These are phyloP conservation scores for Epinotia demarniana DNA, from an alignment of 2,888 invertebrate species.

Conservation along the genomic window DNA sequence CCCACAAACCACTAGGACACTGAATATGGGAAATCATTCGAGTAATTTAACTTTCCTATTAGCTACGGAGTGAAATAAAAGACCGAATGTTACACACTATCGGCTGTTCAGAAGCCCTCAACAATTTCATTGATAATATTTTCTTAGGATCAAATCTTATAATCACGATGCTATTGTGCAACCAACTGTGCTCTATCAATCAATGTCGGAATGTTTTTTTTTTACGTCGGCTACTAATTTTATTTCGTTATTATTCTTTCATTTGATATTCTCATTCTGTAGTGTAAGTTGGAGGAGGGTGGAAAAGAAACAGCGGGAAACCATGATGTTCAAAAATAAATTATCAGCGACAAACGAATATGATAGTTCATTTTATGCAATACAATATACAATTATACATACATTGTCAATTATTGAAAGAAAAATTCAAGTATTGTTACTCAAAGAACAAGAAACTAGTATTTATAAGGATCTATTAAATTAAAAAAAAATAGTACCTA, in stretches of 20 bases:
- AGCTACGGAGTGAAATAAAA: constrained; percentile 46
- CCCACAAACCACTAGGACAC: constrained; percentile 62
- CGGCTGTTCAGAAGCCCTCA: constrained; percentile 14
- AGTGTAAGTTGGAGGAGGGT: not conserved
- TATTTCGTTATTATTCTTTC: constrained; percentile 42
- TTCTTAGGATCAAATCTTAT: constrained; percentile 69
- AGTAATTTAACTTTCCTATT: constrained; percentile 48
- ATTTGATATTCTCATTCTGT: constrained; percentile 26
- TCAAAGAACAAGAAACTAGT: too few relatives aligned
- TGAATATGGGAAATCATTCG: constrained; percentile 61
- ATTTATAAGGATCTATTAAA: too few relatives aligned
- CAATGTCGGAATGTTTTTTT: constrained; percentile 58
- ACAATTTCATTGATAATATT: constrained; percentile 56
- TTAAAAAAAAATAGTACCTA: too few relatives aligned
- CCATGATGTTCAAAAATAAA: not conserved
- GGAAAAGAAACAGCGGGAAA: not conserved
- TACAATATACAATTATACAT: too few relatives aligned
- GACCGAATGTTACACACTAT: constrained; percentile 40
- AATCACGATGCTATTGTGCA: constrained; percentile 72
- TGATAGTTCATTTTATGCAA: not conserved
- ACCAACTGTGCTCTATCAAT: constrained; percentile 72
- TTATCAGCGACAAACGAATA: not conserved
- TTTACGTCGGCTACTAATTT: constrained; percentile 44
- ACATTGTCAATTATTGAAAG: not conserved
- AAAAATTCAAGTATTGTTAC: too few relatives aligned